Base-by-base conservation (phyloP, 2,113 vertebrate species). In the Lepus americanus region DNA sequence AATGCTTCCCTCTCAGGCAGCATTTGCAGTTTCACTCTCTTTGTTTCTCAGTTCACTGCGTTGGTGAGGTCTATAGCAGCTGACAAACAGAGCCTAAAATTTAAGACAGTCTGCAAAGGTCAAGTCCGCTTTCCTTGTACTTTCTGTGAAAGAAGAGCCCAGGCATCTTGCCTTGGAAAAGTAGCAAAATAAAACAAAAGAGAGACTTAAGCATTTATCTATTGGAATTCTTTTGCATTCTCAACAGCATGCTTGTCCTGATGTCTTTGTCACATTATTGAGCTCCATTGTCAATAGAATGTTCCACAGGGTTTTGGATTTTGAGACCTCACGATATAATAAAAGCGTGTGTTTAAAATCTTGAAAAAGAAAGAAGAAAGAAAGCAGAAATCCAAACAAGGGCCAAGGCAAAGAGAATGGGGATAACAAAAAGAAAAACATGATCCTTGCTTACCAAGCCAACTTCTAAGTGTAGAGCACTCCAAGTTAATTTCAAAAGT, bases 51-150 rank as follows among this genome's bases (percentile, higher is more conserved):
- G 89, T 93, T 97, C 95, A 94, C 64, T 97, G 87, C 95, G 87
- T 63, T 91, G 95, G 61, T 96, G 95, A 98, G 79, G 92, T 94
- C 55, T 96, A 89, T 70, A 97, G 94, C 85, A 98, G 96, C 63
- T 33, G 67, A 97, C 92, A 97, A 97, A 92, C 9, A 49, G 61
- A 97, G 39, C 90, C 89, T 94, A 97, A 97, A 95, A 97, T 94
- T 97, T 97, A 97, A 97, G 97, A 97, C n/a, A 97, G 49, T 55
- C 64, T 96, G 72, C 84, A 97, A 98, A 98, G 0, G 36, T 96
- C 96, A 98, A 95, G 77, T 88, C 90, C 83, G 27, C 80, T 97
- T 97, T 94, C 81, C 82, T 96, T 93, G 85, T 81, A 95, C 69
- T 72, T 96, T 95, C 69, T 90, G 80, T 13, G 6, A 96, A 98